Percentiles rank a stretch among this genome's conserved stretches.
Evolutionary conservation across 2,888 invertebrate species (phyloP).

Genomic region (Cryptosula pallasiana): DNA sequence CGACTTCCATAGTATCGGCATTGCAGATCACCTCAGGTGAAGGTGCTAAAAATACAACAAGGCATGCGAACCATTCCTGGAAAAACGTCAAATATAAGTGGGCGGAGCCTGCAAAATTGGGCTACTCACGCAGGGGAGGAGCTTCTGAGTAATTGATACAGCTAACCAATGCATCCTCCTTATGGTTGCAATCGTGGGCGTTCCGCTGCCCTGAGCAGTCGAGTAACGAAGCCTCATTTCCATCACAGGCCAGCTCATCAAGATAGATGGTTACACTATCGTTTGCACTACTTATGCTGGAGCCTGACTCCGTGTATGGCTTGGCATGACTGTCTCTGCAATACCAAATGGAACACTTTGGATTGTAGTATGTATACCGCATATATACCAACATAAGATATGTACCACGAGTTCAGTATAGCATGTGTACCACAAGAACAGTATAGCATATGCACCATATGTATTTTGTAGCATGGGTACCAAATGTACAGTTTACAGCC

Average conservation of each 20-base stretch:
- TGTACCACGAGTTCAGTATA: no score
- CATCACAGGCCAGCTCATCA: conserved; percentile 37
- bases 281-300: background rate
- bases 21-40: conserved; percentile 37
- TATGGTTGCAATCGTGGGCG: conserved; percentile 33
- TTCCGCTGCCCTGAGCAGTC: conserved; percentile 34
- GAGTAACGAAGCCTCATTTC: conserved; percentile 35
- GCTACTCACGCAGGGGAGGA: conserved; percentile 32
- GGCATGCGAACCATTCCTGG: background rate
- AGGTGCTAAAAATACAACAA: conserved; percentile 37
- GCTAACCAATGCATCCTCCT: conserved; percentile 28
- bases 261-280: conserved; percentile 26
- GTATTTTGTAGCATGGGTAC: no score
- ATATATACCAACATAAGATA: no score
- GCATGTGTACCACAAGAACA: no score
- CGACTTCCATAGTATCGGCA: conserved; percentile 35
- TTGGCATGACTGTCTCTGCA: background rate
- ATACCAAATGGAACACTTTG: no score
- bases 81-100: conserved; percentile 25
- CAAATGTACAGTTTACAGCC: no score
- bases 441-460: no score
- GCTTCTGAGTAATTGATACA: conserved; percentile 13
- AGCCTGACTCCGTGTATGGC: background rate
- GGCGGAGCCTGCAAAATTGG: conserved; percentile 36
- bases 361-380: no score